Evolutionary conservation across 2,113 vertebrate species (phyloP).

Genomic region (Mesembrinibis cayennensis): DNA sequence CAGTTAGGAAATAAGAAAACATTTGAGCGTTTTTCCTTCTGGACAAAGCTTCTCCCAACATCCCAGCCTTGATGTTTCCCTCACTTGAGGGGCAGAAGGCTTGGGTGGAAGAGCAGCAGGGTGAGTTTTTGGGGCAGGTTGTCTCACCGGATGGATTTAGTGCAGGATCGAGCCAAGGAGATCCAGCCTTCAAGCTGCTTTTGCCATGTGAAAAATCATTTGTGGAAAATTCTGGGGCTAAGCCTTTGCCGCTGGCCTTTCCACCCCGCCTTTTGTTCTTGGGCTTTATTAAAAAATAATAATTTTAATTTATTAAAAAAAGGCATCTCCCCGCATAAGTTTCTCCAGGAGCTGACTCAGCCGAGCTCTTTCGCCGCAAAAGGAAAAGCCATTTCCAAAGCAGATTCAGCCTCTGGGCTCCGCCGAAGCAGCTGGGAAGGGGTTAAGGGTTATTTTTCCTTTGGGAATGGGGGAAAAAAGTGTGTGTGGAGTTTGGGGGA

Average conservation of each 20-base stretch:
- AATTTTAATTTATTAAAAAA: neutral
- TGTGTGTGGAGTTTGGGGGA: too few species aligned
- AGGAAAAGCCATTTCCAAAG: neutral
- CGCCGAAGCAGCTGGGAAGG: fast-evolving
- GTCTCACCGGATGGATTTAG: neutral
- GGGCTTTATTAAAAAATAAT: neutral
- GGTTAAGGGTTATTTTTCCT: neutral
- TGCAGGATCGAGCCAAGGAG: neutral
- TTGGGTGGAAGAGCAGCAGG: neutral
- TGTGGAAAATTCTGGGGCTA: neutral
- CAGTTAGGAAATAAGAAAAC: neutral
- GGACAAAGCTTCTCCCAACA: neutral
- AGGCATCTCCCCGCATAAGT: neutral
- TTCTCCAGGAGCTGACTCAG: neutral
- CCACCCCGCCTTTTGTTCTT: neutral
- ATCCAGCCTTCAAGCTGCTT: neutral
- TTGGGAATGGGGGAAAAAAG: neutral
- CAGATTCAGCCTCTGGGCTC: neutral
- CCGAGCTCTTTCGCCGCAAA: fast-evolving
- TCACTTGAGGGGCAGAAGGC: neutral
- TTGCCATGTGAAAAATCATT: neutral
- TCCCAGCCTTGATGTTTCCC: neutral
- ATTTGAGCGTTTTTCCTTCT: neutral
- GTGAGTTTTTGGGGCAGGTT: neutral
- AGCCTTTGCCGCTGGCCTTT: neutral